These are phyloP conservation scores for Halichondria panicea DNA, from an alignment of 37 sponge, comb jelly and placozoan species.

Conservation along the genomic window DNA sequence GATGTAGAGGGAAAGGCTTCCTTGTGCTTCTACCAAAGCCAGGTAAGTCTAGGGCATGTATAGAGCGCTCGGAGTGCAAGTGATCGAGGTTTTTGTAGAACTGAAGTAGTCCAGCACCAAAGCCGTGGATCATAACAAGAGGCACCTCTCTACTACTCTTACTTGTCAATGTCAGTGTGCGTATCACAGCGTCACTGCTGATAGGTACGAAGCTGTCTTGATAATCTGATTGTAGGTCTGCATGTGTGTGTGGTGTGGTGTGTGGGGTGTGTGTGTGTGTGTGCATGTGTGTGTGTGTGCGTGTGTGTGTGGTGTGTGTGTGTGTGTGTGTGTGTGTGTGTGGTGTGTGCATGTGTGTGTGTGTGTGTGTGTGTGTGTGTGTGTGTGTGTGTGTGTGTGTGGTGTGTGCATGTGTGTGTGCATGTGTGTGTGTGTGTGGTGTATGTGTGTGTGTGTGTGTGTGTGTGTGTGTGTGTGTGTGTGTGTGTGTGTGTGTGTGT, in stretches of 20 bases:
- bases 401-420: no score
- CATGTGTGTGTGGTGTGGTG: background rate
- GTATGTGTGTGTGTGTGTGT: background rate
- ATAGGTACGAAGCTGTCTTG: conserved; percentile 18
- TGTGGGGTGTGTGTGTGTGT: background rate
- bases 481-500: background rate
- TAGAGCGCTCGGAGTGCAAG: conserved; percentile 26
- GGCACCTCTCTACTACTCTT: conserved; percentile 13
- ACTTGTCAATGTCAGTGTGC: conserved; percentile 11
- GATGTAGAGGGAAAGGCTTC: conserved; percentile 30
- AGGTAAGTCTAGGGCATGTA: conserved; percentile 52
- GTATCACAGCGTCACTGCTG: conserved; percentile 7
- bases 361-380: background rate
- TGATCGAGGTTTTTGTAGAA: conserved; percentile 70
- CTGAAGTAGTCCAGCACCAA: conserved; percentile 71
- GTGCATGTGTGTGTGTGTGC: background rate
- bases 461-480: background rate
- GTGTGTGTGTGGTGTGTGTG: background rate
- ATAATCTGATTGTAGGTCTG: conserved; percentile 5
- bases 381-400: no score
- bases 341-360: no score
- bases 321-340: background rate
- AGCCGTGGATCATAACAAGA: conserved; percentile 83
- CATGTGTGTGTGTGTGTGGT: background rate
- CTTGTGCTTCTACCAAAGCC: conserved; percentile 72